phyloP scores from a whole-genome alignment of 2,113 vertebrate species.

The Pitta sordida region DNA sequence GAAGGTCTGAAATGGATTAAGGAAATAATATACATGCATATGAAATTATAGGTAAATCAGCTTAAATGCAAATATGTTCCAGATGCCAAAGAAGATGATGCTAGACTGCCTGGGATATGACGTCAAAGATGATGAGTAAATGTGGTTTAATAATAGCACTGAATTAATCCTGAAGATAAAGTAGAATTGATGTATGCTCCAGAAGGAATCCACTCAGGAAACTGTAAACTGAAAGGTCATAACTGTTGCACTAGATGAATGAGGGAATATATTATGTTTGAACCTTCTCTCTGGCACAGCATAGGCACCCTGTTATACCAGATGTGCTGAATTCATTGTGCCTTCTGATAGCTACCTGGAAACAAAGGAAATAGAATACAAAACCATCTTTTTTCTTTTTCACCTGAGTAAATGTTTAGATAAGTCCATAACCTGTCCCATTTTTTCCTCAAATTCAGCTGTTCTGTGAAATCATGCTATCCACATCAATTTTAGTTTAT shows the following conservation, averaged over 20 bases:
- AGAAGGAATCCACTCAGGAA: conserved; percentile 4
- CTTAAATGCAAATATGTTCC: conserved; percentile 46
- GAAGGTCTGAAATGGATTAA: conserved; percentile 3
- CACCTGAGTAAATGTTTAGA: not conserved
- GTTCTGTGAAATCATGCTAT: not conserved
- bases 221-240: not conserved
- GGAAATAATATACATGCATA: conserved; percentile 18
- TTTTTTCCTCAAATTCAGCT: not conserved
- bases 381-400: not conserved
- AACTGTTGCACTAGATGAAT: not conserved
- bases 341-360: not conserved
- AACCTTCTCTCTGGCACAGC: not conserved
- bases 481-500: not conserved
- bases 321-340: not conserved
- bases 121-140: conserved; percentile 49
- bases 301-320: not conserved
- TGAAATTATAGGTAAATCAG: conserved; percentile 51
- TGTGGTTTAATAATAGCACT: conserved; percentile 5
- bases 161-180: conserved; percentile 34
- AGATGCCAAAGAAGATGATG: conserved; percentile 47
- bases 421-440: not conserved
- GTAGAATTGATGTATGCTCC: not conserved
- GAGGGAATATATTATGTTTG: not conserved
- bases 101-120: conserved; percentile 27
- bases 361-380: not conserved